Evolutionary conservation across 2,888 invertebrate species (phyloP).

Genomic region (Copidosoma aretas): DNA sequence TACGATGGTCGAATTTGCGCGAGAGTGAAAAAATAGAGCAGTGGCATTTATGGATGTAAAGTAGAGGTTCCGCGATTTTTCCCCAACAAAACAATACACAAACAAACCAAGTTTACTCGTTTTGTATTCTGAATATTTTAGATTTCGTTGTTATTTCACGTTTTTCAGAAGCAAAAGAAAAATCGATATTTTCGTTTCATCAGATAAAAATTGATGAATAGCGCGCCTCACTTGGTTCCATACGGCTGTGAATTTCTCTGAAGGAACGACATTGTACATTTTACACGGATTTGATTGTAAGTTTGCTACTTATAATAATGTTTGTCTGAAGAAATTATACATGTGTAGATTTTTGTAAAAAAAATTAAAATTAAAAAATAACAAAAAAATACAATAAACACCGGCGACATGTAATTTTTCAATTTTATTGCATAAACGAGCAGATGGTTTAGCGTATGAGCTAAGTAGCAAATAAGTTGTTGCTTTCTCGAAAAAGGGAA

Average conservation of each 20-base stretch:
- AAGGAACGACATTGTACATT: constrained; percentile 56
- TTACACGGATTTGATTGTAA: constrained; percentile 44
- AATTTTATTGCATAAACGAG: constrained; percentile 28
- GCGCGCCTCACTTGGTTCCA: constrained; percentile 53
- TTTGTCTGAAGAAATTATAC: constrained; percentile 29
- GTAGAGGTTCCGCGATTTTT: too few species aligned
- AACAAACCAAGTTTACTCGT: too few species aligned
- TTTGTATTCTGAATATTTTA: too few species aligned
- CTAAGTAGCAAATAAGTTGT: constrained; percentile 3
- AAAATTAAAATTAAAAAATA: constrained; percentile 10
- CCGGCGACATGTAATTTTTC: constrained; percentile 10
- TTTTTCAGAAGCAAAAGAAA: constrained; percentile 6
- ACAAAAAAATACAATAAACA: constrained; percentile 4
- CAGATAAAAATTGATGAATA: constrained; percentile 6
- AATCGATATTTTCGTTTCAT: constrained; percentile 1
- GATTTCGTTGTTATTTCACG: too few species aligned
- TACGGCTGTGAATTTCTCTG: constrained; percentile 61
- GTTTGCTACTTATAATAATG: constrained; percentile 32
- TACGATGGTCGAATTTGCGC: constrained; percentile 13
- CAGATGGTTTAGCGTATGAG: constrained; percentile 2
- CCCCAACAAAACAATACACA: too few species aligned
- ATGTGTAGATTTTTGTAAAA: constrained; percentile 33
- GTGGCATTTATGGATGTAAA: constrained; percentile 38
- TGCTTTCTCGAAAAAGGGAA: constrained; percentile 27
- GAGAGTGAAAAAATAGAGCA: constrained; percentile 22